These are phyloP conservation scores for Mola mola DNA, from an alignment of 2,113 vertebrate species.

Conservation along the genomic window DNA sequence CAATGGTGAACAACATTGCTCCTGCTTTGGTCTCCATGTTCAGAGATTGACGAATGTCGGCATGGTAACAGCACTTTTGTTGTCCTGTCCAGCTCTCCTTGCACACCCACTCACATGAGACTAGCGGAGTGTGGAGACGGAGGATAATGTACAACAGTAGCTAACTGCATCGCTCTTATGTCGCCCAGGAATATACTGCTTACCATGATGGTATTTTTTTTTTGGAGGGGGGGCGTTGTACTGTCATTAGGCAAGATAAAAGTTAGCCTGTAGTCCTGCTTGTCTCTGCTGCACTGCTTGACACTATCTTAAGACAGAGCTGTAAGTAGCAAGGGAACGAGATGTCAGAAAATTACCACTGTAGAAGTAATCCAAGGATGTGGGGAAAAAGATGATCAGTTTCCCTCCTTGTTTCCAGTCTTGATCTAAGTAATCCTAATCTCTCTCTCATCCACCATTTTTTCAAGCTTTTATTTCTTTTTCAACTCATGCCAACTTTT, in stretches of 20 bases:
- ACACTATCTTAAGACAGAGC: slow-evolving; percentile 57
- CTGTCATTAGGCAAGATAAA: slow-evolving; percentile 50
- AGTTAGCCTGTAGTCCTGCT: slow-evolving; percentile 39
- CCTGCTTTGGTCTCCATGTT: slow-evolving; percentile 11
- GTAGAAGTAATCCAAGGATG: slow-evolving; percentile 66
- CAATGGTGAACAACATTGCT: background rate
- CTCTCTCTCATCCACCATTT: slow-evolving; percentile 36
- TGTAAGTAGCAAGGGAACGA: slow-evolving; percentile 57
- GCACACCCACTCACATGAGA: slow-evolving; percentile 34
- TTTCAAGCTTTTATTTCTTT: slow-evolving; percentile 36
- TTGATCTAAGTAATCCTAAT: slow-evolving; percentile 72
- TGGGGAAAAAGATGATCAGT: slow-evolving; percentile 49
- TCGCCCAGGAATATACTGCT: slow-evolving; percentile 14
- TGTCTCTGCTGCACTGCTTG: slow-evolving; percentile 28
- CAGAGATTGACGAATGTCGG: slow-evolving; percentile 47
- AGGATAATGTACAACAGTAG: slow-evolving; percentile 30
- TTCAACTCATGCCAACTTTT: slow-evolving; percentile 58
- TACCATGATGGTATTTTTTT: slow-evolving; percentile 17
- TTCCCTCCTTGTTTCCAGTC: slow-evolving; percentile 60
- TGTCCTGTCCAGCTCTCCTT: slow-evolving; percentile 33
- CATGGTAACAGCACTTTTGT: slow-evolving; percentile 49
- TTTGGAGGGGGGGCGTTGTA: no score
- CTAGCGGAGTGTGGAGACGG: background rate
- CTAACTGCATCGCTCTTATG: slow-evolving; percentile 30
- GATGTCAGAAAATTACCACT: slow-evolving; percentile 67